Base-by-base conservation (phyloP, 1,140 invertebrate species). In the Planococcus citri region DNA sequence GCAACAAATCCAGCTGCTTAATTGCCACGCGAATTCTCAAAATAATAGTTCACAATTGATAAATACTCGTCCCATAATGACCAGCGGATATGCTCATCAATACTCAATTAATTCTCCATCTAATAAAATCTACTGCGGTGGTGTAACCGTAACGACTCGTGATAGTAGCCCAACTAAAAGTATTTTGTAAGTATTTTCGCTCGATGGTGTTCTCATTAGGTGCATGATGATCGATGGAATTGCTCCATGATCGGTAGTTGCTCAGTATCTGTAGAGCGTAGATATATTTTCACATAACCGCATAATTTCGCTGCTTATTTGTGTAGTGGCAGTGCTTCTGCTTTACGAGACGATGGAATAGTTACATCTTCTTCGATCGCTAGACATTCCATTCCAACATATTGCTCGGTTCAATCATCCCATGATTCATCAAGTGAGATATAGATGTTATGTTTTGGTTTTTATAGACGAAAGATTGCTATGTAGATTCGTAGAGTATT, bases 131-230 rank as follows among this genome's bases (percentile, higher is more conserved):
- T 80, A 81, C 1, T 85, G 84, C 72, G 83, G 85, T 8, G 85
- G 84, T 0, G 85, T 87, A 0, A 86, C 85, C 0, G 84, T 87
- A 1, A 85, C 82, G 9, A 83, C 84, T 27, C 83, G 73, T 14
- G 76, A 75, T 22, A 71, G 74, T 21, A 75, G 74, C 60, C 76
- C 77, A 9, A 74, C 74, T 10, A 78, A 78, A 70, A 76, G 76
- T 27, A 78, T 76, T 20, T 77, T 75, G 77, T 78, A 72, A 73
- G 72, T 27, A 8, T 33, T 33, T 8, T 8, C 71, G 25, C 64
- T 72, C 58, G 67, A 71, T 64, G 71, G 24, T 33, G 29, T 27
- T 25, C 25, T 10, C n/a, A n/a, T n/a, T n/a, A n/a, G n/a, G n/a
- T n/a, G n/a, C n/a, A 57, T 68, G 6, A 10, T 20, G 10, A 57